Evolutionary conservation across 2,113 vertebrate genomes (phyloP).

Genomic region (Thunnus maccoyii): DNA sequence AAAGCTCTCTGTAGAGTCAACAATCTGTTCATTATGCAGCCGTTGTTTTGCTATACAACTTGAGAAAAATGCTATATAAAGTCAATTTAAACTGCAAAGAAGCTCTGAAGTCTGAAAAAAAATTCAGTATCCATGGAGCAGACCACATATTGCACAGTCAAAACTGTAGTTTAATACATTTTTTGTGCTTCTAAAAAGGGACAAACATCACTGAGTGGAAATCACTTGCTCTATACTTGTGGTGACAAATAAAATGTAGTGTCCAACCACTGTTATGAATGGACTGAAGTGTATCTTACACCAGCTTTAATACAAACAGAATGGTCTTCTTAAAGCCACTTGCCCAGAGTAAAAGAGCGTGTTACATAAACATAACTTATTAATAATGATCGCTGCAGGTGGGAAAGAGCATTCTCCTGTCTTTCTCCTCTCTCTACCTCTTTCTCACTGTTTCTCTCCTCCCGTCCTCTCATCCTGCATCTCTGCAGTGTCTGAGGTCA

Average conservation of each 20-base stretch:
- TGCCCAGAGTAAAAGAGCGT: neutral
- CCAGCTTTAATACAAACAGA: neutral
- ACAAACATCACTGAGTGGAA: neutral
- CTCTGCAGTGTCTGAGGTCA: constrained; percentile 70
- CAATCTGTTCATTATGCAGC: neutral
- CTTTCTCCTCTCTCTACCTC: neutral
- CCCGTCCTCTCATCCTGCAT: constrained; percentile 22
- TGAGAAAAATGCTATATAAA: neutral
- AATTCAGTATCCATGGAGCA: too few species aligned
- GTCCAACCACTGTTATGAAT: neutral
- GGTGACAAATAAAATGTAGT: neutral
- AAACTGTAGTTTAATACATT: too few species aligned
- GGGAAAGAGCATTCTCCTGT: constrained; percentile 16
- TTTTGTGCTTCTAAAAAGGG: neutral
- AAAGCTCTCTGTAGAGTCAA: neutral
- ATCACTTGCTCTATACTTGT: neutral
- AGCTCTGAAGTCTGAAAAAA: too few species aligned
- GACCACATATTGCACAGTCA: too few species aligned
- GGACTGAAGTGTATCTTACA: neutral
- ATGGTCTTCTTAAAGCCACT: constrained; percentile 1
- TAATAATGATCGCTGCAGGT: constrained; percentile 33
- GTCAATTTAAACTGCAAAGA: neutral
- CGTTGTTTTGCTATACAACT: neutral
- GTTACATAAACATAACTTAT: constrained; percentile 50
- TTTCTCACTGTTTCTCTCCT: neutral